These are phyloP conservation scores for Petrolisthes cinctipes DNA, from an alignment of 2,888 invertebrate genomes.

Conservation along the genomic window DNA sequence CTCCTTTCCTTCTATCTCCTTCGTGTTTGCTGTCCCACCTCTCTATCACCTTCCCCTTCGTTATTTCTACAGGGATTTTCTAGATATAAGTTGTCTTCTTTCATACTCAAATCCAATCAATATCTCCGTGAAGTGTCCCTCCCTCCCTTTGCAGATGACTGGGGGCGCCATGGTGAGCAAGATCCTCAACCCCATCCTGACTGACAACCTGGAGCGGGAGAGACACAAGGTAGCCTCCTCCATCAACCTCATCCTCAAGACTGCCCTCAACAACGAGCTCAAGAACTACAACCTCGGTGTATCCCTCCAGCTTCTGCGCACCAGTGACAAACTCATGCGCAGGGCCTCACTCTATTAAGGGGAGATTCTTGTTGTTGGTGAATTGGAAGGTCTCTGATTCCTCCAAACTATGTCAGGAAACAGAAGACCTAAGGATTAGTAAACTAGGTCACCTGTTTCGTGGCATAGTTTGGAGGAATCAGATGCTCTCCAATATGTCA, in stretches of 20 bases:
- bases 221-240: constrained; percentile 48
- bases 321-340: constrained; percentile 64
- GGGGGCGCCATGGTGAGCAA: constrained; percentile 58
- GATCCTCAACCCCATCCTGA: constrained; percentile 51
- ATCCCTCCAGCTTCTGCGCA: constrained; percentile 62
- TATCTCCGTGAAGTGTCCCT: constrained; percentile 23
- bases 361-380: too few species aligned
- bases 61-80: too few species aligned
- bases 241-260: constrained; percentile 52
- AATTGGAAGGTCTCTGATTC: too few species aligned
- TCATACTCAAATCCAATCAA: too few species aligned
- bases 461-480: too few species aligned
- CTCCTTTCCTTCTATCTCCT: too few species aligned
- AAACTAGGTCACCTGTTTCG: too few species aligned
- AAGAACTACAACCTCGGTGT: constrained; percentile 62
- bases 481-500: too few species aligned
- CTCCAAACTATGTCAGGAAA: not conserved
- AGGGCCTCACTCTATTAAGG: constrained; percentile 55
- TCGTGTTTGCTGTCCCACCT: too few species aligned
- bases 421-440: too few species aligned
- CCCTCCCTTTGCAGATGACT: constrained; percentile 48
- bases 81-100: too few species aligned
- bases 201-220: constrained; percentile 49
- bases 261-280: constrained; percentile 61
- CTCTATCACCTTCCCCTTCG: too few species aligned